Percentiles rank a stretch among this genome's conserved stretches.
Evolutionary conservation across 2,113 vertebrate species (phyloP).

Genomic region (Odobenus rosmarus): DNA sequence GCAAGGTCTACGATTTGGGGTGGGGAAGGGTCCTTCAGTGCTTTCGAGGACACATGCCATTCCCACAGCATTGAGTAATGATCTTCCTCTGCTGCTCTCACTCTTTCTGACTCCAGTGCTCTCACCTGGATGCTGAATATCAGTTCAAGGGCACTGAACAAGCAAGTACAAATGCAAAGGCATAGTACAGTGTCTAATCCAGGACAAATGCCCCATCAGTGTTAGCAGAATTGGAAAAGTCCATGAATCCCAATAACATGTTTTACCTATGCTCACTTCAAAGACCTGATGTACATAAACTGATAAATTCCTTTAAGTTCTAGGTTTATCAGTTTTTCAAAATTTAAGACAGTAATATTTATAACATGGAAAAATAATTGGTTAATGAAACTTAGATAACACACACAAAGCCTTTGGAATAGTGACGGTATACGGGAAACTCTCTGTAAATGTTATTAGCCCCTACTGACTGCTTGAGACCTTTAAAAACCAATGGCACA

Average conservation of each 20-base stretch:
- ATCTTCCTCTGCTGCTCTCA: background rate
- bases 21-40: background rate
- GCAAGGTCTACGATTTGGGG: background rate
- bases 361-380: background rate
- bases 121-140: background rate
- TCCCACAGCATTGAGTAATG: background rate
- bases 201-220: background rate
- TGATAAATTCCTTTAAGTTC: background rate
- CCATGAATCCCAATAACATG: background rate
- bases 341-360: background rate
- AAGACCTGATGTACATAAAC: background rate
- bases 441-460: background rate
- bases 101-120: background rate
- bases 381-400: background rate
- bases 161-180: background rate
- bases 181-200: background rate
- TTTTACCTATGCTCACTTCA: background rate
- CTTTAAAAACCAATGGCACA: background rate
- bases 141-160: background rate
- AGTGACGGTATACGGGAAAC: background rate
- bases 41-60: background rate
- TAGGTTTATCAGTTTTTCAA: background rate
- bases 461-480: background rate
- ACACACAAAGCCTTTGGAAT: background rate
- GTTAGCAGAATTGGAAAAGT: background rate